These are phyloP conservation scores for Fragum fragum DNA, from an alignment of 2,888 invertebrate species.

Conservation along the genomic window DNA sequence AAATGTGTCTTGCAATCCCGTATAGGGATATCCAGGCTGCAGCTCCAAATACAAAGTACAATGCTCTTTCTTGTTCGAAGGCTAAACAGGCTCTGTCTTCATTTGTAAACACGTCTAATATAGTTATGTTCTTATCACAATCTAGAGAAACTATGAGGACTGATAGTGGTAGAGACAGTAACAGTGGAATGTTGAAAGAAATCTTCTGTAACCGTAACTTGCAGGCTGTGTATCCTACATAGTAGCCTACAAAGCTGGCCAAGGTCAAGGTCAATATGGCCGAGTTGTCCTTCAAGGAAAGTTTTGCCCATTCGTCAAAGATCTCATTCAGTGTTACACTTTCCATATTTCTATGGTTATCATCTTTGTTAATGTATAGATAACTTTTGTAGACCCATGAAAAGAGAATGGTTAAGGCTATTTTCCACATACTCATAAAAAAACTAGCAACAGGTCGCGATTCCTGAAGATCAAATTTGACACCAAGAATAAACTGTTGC, in stretches of 20 bases:
- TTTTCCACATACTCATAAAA: conserved; percentile 65
- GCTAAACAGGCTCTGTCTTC: conserved; percentile 44
- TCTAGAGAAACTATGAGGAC: conserved; percentile 56
- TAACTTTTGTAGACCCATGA: conserved; percentile 38
- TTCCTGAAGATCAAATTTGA: conserved; percentile 72
- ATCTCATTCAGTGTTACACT: conserved; percentile 32
- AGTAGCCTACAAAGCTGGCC: conserved; percentile 80
- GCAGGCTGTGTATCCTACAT: conserved; percentile 88
- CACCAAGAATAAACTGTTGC: conserved; percentile 50
- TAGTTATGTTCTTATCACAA: too few species aligned
- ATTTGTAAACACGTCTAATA: conserved; percentile 53
- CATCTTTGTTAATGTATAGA: conserved; percentile 8
- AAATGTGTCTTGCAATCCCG: conserved; percentile 83
- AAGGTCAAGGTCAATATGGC: conserved; percentile 64
- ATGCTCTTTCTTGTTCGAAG: too few species aligned
- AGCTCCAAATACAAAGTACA: conserved; percentile 54
- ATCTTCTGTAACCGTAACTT: conserved; percentile 87
- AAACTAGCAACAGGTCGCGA: conserved; percentile 59
- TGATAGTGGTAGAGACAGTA: conserved; percentile 85
- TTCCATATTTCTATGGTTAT: conserved; percentile 17
- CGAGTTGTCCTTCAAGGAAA: conserved; percentile 41
- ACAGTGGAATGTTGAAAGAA: conserved; percentile 86
- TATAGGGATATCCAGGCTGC: conserved; percentile 80
- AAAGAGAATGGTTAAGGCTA: conserved; percentile 51
- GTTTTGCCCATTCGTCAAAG: conserved; percentile 29